A percentile compares a stretch with the other conserved stretches of the same genome.
Conservation (phyloP, 2,113 vertebrate genomes). For the Sapajus apella region DNA sequence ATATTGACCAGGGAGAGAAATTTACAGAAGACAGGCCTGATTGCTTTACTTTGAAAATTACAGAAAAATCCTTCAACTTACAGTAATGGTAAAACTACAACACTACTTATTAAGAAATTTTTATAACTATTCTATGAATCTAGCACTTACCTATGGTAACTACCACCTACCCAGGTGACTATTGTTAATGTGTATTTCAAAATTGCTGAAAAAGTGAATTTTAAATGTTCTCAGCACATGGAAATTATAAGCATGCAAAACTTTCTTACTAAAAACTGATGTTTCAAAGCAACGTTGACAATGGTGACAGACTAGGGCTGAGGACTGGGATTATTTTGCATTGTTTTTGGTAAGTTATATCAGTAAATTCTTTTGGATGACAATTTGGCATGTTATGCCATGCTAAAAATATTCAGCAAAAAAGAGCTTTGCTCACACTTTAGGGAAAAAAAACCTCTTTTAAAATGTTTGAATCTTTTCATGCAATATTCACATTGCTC, state of each 20-base stretch:
- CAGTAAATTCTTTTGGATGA: neutral
- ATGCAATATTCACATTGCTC: neutral
- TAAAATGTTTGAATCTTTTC: constrained; percentile 26
- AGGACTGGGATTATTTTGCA: neutral
- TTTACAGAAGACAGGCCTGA: neutral
- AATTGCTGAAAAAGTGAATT: neutral
- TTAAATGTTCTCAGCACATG: neutral
- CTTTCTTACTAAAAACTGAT: neutral
- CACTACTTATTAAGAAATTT: neutral
- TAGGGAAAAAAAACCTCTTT: neutral
- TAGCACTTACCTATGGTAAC: neutral
- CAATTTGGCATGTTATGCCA: neutral
- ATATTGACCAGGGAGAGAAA: neutral
- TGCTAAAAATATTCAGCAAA: constrained; percentile 13
- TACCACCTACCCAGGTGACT: neutral
- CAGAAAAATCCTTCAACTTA: neutral
- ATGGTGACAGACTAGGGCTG: too few species aligned
- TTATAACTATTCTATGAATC: neutral
- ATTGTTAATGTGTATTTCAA: neutral
- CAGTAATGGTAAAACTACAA: neutral
- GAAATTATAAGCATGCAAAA: neutral
- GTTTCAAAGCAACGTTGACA: neutral
- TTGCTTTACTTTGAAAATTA: neutral
- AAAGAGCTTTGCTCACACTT: neutral
- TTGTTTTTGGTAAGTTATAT: neutral